These are phyloP conservation scores for Gopherus evgoodei DNA, from an alignment of 2,113 vertebrate genomes.

Conservation along the genomic window DNA sequence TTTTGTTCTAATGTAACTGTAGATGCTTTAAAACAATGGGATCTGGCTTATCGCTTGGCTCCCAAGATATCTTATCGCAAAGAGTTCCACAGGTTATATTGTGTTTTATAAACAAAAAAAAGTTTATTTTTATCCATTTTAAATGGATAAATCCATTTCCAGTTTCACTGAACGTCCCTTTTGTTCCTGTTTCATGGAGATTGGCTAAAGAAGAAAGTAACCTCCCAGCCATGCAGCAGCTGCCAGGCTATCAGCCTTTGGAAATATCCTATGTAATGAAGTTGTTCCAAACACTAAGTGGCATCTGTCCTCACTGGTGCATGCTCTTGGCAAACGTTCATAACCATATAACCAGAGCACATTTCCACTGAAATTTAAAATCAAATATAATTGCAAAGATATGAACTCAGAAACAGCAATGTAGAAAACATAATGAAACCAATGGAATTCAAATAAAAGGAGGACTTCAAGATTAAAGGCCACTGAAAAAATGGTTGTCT, in stretches of 20 bases:
- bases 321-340: not conserved
- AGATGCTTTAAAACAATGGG: not conserved
- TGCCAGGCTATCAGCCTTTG: not conserved
- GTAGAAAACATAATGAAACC: constrained; percentile 1
- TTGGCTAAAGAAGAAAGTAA: not conserved
- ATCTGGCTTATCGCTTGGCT: not conserved
- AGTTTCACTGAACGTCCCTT: not conserved
- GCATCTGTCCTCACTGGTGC: not conserved
- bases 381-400: not conserved
- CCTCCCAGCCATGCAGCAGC: not conserved
- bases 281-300: not conserved
- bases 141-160: not conserved
- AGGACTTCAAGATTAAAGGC: not conserved
- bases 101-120: not conserved
- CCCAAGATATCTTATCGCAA: not conserved
- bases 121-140: not conserved
- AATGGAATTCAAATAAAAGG: constrained; percentile 26
- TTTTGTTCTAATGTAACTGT: not conserved
- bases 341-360: not conserved
- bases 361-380: constrained; percentile 10
- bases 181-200: not conserved
- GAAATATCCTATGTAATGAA: not conserved
- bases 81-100: not conserved
- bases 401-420: not conserved
- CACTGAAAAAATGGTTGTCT: not conserved